These are phyloP conservation scores for Anolis sagrei DNA, from an alignment of 2,113 vertebrate genomes.

Conservation along the genomic window DNA sequence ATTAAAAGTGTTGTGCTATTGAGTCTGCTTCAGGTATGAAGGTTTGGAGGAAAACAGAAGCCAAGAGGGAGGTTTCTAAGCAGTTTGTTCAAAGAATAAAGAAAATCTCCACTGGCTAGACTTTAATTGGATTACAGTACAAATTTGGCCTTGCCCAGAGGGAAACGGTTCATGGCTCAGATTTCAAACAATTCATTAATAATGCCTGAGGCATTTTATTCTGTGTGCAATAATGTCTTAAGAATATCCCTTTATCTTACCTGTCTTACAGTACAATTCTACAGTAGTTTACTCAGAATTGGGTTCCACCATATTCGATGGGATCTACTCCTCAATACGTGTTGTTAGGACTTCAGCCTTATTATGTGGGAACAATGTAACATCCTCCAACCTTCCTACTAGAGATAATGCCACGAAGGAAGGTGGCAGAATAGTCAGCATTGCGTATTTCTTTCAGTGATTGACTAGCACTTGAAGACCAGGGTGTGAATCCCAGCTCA, in stretches of 20 bases:
- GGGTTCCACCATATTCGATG: not conserved
- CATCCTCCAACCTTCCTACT: not conserved
- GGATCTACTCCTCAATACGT: not conserved
- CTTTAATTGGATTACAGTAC: slow-evolving; percentile 18
- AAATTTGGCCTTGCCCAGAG: slow-evolving; percentile 1
- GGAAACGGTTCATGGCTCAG: not conserved
- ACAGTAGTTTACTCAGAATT: not conserved
- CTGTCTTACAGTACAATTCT: not conserved
- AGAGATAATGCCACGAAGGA: no score
- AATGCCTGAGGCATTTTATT: slow-evolving; percentile 1
- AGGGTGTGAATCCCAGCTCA: no score
- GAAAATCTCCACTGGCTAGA: not conserved
- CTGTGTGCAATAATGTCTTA: not conserved
- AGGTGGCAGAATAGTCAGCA: no score
- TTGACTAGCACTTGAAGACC: no score
- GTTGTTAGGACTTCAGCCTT: not conserved
- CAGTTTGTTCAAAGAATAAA: slow-evolving; percentile 8
- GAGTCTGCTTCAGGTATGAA: not conserved
- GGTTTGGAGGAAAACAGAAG: not conserved
- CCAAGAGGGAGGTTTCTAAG: not conserved
- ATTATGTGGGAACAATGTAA: not conserved
- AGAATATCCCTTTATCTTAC: not conserved
- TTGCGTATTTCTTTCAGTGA: no score
- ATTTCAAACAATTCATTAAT: slow-evolving; percentile 25
- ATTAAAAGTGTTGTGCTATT: not conserved